phyloP scores from a whole-genome alignment of 2,888 invertebrate genomes.

The Cerceris rybyensis region DNA sequence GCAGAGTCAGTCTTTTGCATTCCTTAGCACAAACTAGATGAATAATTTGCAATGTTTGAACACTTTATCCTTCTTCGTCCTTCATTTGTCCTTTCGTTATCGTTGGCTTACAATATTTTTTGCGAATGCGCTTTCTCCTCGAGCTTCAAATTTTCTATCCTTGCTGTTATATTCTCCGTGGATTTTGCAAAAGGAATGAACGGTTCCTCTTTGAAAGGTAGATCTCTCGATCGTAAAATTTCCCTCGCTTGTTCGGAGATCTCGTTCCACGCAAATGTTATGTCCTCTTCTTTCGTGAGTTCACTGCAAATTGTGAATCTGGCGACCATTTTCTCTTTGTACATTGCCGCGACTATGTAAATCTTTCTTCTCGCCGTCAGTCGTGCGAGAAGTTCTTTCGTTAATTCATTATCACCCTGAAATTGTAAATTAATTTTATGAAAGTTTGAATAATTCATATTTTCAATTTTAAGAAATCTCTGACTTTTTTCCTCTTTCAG shows the following conservation, averaged over 20 bases:
- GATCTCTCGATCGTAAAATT: conserved; percentile 61
- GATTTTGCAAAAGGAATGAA: conserved; percentile 15
- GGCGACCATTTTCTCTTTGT: conserved; percentile 87
- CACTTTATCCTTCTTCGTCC: no score
- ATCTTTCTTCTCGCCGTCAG: conserved; percentile 90
- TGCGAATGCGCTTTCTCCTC: conserved; percentile 49
- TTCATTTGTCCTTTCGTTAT: no score
- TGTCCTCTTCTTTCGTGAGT: conserved; percentile 87
- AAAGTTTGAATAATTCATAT: not conserved
- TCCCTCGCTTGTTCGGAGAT: conserved; percentile 85
- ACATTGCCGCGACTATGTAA: conserved; percentile 91
- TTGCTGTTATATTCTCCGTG: conserved; percentile 43
- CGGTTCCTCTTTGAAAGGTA: not conserved
- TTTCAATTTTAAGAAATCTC: not conserved
- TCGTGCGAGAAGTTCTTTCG: conserved; percentile 87
- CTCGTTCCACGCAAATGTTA: conserved; percentile 89
- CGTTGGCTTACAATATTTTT: conserved; percentile 59
- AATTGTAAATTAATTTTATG: conserved; percentile 20
- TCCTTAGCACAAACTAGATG: no score
- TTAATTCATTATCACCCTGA: conserved; percentile 87
- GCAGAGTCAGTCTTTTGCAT: no score
- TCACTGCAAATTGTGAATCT: conserved; percentile 93
- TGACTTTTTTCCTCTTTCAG: not conserved
- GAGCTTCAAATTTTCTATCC: conserved; percentile 59
- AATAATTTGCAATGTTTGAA: no score